Evolutionary conservation across 2,113 vertebrate species (phyloP).

Genomic region (Phodopus roborovskii): DNA sequence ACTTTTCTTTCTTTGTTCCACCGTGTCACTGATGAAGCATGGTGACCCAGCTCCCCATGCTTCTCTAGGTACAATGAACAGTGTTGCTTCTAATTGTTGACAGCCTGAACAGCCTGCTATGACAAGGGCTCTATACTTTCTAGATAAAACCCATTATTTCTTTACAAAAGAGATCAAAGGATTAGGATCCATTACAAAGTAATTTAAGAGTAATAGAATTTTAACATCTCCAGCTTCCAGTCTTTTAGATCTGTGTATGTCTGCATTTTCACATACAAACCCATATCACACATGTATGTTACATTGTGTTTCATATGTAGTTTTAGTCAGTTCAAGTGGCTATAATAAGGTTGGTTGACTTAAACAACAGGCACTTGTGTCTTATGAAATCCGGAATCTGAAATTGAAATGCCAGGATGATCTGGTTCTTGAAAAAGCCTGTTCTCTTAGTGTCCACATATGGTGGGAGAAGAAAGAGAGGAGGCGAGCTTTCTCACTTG

Average conservation of each 20-base stretch:
- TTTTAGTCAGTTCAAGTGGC: neutral
- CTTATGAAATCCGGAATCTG: neutral
- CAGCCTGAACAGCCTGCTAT: fast-evolving
- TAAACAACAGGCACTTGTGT: neutral
- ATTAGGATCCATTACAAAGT: constrained; percentile 6
- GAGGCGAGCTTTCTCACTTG: neutral
- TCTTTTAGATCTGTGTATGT: neutral
- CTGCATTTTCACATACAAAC: neutral
- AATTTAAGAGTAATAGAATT: constrained; percentile 10
- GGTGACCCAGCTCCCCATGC: neutral
- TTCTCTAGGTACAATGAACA: neutral
- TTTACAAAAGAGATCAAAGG: constrained; percentile 1
- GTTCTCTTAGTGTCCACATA: neutral
- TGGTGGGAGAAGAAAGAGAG: neutral
- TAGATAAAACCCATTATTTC: neutral
- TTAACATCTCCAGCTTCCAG: neutral
- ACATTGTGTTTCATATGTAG: neutral
- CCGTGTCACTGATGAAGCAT: neutral
- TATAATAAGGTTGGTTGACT: neutral
- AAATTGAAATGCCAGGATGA: no score
- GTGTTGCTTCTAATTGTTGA: neutral
- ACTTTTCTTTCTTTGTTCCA: neutral
- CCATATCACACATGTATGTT: neutral
- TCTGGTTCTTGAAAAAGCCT: neutral
- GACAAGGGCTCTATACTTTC: neutral